Percentiles rank a stretch among this genome's conserved stretches.
Conservation (phyloP, 2,113 vertebrate genomes). For the Elgaria multicarinata region DNA sequence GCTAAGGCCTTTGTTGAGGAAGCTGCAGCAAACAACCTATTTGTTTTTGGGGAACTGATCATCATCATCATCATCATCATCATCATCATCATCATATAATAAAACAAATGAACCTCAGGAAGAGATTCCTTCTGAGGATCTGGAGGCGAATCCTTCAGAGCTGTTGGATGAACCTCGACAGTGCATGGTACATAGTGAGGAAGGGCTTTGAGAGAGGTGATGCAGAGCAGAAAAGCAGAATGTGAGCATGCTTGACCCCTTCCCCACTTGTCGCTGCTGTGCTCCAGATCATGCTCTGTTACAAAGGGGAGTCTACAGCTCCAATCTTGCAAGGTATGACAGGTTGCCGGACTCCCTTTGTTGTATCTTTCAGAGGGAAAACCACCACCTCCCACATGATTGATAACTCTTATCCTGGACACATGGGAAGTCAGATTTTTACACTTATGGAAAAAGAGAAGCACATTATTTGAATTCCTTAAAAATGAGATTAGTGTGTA, state of each 20-base stretch:
- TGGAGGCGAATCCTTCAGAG: neutral
- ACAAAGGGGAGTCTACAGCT: too few species aligned
- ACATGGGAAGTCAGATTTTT: too few species aligned
- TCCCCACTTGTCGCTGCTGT: neutral
- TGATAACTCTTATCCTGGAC: too few species aligned
- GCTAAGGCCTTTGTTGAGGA: too few species aligned
- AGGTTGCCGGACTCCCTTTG: too few species aligned
- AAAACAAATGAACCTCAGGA: neutral
- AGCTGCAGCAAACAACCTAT: neutral
- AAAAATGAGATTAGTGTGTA: too few species aligned
- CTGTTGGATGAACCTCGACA: neutral
- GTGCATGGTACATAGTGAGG: neutral
- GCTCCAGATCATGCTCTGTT: neutral
- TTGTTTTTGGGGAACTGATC: neutral
- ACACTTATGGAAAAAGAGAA: too few species aligned
- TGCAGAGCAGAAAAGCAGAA: neutral
- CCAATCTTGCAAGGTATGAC: too few species aligned
- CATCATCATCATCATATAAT: rapidly evolving
- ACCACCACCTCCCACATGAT: neutral
- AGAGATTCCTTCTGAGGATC: neutral
- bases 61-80: neutral
- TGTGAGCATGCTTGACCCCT: neutral
- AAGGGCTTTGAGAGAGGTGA: slow-evolving; percentile 11
- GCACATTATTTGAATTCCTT: too few species aligned
- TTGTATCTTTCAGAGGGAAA: too few species aligned